Conservation (phyloP, 2,888 invertebrate species). For the Cerastis rubricosa region DNA sequence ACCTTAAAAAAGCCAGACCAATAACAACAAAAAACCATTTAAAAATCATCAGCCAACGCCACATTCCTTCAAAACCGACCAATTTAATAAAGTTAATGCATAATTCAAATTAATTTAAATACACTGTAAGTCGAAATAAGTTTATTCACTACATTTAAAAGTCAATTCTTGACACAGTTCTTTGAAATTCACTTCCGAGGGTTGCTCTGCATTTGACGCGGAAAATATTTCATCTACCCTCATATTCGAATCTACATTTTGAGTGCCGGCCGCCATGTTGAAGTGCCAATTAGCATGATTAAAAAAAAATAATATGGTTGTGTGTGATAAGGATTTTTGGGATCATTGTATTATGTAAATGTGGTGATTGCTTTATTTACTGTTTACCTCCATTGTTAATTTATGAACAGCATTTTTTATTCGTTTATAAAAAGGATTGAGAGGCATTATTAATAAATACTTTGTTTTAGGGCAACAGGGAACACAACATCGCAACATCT, state of each 20-base stretch:
- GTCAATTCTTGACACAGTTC: constrained; percentile 71
- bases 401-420: too few relatives aligned
- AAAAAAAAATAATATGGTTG: constrained; percentile 40
- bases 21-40: constrained; percentile 14
- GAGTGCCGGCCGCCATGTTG: constrained; percentile 41
- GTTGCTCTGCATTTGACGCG: constrained; percentile 31
- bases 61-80: constrained; percentile 1
- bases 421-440: too few relatives aligned
- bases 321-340: constrained; percentile 10
- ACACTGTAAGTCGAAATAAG: constrained; percentile 42
- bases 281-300: constrained; percentile 65
- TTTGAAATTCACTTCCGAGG: constrained; percentile 65
- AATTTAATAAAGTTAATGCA: constrained; percentile 35
- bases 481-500: too few relatives aligned
- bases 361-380: not conserved
- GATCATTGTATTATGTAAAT: constrained; percentile 15
- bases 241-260: constrained; percentile 61
- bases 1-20: not conserved
- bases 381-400: not conserved
- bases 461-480: too few relatives aligned
- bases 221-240: constrained; percentile 50
- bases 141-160: constrained; percentile 64
- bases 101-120: constrained; percentile 62
- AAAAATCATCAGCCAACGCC: constrained; percentile 2
- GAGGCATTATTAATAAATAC: too few relatives aligned